Evolutionary conservation across 2,888 invertebrate genomes (phyloP).

Genomic region (Dromius quadrimaculatus): DNA sequence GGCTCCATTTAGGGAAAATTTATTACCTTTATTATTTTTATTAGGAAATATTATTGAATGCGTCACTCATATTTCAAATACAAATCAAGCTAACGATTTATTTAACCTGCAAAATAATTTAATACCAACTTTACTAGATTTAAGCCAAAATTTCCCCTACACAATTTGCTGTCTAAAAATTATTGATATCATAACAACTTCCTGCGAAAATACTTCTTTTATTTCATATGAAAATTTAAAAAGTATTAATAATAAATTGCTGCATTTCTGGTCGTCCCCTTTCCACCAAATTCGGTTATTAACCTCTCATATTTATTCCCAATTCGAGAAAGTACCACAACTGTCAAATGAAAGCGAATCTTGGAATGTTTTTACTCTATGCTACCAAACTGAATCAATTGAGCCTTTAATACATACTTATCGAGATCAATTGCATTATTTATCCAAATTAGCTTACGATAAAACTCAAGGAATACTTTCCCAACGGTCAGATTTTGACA

Average conservation of each 20-base stretch:
- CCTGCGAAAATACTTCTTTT: slow-evolving; percentile 65
- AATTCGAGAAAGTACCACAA: slow-evolving; percentile 73
- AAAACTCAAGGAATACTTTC: slow-evolving; percentile 69
- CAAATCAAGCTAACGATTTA: slow-evolving; percentile 59
- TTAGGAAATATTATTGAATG: slow-evolving; percentile 72
- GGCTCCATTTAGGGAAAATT: slow-evolving; percentile 56
- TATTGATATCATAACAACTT: slow-evolving; percentile 70
- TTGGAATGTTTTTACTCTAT: slow-evolving; percentile 75
- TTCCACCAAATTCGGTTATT: slow-evolving; percentile 70
- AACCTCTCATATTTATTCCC: slow-evolving; percentile 79
- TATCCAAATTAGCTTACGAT: slow-evolving; percentile 80
- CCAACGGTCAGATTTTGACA: slow-evolving; percentile 71
- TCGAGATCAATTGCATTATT: slow-evolving; percentile 78
- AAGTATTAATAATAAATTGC: slow-evolving; percentile 31
- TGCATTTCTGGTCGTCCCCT: slow-evolving; percentile 35
- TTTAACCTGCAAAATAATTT: slow-evolving; percentile 19
- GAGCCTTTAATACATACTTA: slow-evolving; percentile 82
- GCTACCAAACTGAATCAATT: slow-evolving; percentile 79
- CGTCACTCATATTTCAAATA: slow-evolving; percentile 70
- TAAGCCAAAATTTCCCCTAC: slow-evolving; percentile 16
- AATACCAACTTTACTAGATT: slow-evolving; percentile 25
- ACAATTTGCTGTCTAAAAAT: slow-evolving; percentile 66
- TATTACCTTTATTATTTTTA: slow-evolving; percentile 67
- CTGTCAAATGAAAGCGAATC: slow-evolving; percentile 58
- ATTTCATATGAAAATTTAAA: slow-evolving; percentile 37